Base-by-base conservation (phyloP, 1,140 invertebrate genomes). In the Drosophila ficusphila region DNA sequence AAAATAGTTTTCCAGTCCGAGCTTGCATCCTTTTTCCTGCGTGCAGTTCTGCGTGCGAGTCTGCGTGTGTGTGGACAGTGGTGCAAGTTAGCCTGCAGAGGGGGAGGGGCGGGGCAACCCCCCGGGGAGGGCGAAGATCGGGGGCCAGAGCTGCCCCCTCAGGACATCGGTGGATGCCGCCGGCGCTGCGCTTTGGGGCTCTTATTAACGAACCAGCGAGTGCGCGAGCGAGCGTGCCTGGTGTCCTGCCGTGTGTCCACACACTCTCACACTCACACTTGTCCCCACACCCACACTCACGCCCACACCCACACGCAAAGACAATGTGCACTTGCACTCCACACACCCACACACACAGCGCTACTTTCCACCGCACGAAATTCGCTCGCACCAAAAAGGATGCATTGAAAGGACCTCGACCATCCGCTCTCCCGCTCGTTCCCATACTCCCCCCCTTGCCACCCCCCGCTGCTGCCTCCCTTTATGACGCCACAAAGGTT, bases 311-410 rank as follows among this genome's bases (percentile, higher is more conserved):
- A 27, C 42, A 46, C 16, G 42, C 9, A 73, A 72, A 76, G 60
- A 83, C 79, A 83, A 83, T 85, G 79, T 85, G 79, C 79, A 85
- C 70, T 85, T 86, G 82, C 81, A 86, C 76, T 88, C 73, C 81
- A 65, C 77, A 77, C 42, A 29, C 34, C 16, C 33, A 39, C 9
- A 9, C 70, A 69, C 65, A 76, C 76, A 72, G 60, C 56, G 74
- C 49, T 62, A 64, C 76, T 68, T 69, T 46, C 70, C 73, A 72
- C 48, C 62, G 49, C 46, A 75, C 70, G 46, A 82, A 82, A 79
- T 85, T 83, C 51, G 68, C 74, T 64, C 81, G 72, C 79, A 74
- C 79, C 70, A 64, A 85, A 83, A 85, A 85, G 81, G 81, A 85
- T 86, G 81, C 82, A 86, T 76, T 85, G 79, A 83, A 79, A 82